Evolutionary conservation across 2,888 invertebrate species (phyloP).

Genomic region (Apamea crenata): DNA sequence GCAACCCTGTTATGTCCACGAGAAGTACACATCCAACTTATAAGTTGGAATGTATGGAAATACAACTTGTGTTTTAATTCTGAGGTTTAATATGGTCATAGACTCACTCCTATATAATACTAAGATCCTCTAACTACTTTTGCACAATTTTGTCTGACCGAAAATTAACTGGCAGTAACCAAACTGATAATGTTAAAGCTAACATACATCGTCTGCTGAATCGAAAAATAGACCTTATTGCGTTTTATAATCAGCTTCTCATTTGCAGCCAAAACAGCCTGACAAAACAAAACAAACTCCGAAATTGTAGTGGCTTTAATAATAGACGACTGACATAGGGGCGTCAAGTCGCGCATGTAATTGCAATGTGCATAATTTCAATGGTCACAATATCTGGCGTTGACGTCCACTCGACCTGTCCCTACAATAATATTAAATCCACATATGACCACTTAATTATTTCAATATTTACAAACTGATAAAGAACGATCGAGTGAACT

Average conservation of each 20-base stretch:
- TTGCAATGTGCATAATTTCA: constrained; percentile 50
- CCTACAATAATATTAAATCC: constrained; percentile 45
- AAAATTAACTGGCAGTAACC: neutral
- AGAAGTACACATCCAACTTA: neutral
- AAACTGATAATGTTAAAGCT: neutral
- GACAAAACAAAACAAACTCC: constrained; percentile 39
- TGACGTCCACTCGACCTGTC: constrained; percentile 41
- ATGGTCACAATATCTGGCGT: constrained; percentile 43
- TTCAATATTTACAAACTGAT: constrained; percentile 52
- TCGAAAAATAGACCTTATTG: neutral
- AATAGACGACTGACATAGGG: constrained; percentile 47
- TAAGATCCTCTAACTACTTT: neutral
- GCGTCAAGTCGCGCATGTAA: constrained; percentile 46
- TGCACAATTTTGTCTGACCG: neutral
- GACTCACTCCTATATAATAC: neutral
- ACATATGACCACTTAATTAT: constrained; percentile 38
- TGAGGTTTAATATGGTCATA: neutral
- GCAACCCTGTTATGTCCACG: neutral
- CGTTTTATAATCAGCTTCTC: neutral
- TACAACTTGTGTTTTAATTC: too few relatives aligned
- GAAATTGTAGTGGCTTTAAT: constrained; percentile 28
- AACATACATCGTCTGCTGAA: neutral
- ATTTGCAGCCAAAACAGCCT: constrained; percentile 18
- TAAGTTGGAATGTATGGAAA: neutral
- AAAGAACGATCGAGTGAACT: constrained; percentile 51